Conservation (phyloP, 2,113 vertebrate genomes). For the Saccopteryx leptura region DNA sequence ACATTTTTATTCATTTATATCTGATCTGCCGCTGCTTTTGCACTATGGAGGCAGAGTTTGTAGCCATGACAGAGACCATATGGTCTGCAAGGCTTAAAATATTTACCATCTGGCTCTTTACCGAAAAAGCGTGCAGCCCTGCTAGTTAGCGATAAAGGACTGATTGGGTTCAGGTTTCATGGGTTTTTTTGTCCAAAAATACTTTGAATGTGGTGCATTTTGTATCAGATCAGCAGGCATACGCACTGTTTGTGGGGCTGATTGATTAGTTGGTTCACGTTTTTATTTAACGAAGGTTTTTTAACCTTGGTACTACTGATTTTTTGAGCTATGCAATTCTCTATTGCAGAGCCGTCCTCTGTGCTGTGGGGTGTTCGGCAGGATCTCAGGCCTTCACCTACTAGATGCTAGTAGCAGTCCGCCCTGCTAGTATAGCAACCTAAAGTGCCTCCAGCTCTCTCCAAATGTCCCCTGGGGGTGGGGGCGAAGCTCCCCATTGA, state of each 20-base stretch:
- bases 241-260: not conserved
- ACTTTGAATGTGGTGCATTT: not conserved
- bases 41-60: not conserved
- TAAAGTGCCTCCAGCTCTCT: not conserved
- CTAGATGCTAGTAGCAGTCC: not conserved
- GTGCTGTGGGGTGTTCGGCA: not conserved
- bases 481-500: not conserved
- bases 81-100: not conserved
- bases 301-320: not conserved
- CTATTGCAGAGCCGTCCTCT: not conserved
- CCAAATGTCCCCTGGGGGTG: not conserved
- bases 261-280: conserved; percentile 11
- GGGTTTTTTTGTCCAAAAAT: conserved; percentile 23
- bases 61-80: not conserved
- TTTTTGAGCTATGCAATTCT: conserved; percentile 19
- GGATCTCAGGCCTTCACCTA: not conserved
- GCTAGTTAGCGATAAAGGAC: not conserved
- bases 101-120: conserved; percentile 2
- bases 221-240: not conserved
- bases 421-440: not conserved
- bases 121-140: not conserved
- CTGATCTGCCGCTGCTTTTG: conserved; percentile 18
- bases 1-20: not conserved
- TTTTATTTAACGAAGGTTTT: not conserved
- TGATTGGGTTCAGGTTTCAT: conserved; percentile 28